phyloP scores from a whole-genome alignment of 2,888 invertebrate genomes.

The Lithodes maja region DNA sequence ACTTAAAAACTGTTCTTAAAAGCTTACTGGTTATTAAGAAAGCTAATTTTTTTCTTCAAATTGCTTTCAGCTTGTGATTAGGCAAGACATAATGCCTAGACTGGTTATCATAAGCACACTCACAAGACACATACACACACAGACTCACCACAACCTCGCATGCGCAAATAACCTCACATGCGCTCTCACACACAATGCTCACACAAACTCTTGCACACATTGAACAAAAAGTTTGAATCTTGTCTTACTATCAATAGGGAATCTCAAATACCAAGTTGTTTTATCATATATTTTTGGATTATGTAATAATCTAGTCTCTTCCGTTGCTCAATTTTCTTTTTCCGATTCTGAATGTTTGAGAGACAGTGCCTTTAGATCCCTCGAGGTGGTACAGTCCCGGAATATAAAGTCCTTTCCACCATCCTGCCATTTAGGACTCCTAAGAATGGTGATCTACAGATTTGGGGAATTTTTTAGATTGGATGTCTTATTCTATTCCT shows the following conservation, averaged over 20 bases:
- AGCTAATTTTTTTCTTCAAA: neutral
- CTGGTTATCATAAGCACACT: neutral
- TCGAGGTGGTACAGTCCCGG: neutral
- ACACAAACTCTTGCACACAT: neutral
- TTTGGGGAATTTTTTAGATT: too few species aligned
- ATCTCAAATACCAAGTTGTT: conserved; percentile 19
- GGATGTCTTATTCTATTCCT: too few species aligned
- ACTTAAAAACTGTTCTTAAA: neutral
- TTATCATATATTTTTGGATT: conserved; percentile 39
- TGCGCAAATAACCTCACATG: too few species aligned
- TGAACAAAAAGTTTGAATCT: neutral
- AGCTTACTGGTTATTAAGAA: neutral
- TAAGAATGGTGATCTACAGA: too few species aligned
- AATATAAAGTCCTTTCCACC: neutral
- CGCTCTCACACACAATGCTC: neutral
- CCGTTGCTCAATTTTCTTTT: conserved; percentile 55
- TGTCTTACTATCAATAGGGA: conserved; percentile 17
- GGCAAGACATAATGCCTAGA: neutral
- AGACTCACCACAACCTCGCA: too few species aligned
- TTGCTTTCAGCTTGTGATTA: conserved; percentile 24
- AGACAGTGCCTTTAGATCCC: conserved; percentile 57
- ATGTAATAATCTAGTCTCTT: conserved; percentile 57
- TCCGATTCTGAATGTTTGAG: neutral
- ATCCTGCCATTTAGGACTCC: neutral
- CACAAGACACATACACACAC: too few species aligned